Evolutionary conservation across 2,888 invertebrate genomes (phyloP), one percentile per base, ranked within the genome.

Genomic region (Tromatobia lineatoria): DNA sequence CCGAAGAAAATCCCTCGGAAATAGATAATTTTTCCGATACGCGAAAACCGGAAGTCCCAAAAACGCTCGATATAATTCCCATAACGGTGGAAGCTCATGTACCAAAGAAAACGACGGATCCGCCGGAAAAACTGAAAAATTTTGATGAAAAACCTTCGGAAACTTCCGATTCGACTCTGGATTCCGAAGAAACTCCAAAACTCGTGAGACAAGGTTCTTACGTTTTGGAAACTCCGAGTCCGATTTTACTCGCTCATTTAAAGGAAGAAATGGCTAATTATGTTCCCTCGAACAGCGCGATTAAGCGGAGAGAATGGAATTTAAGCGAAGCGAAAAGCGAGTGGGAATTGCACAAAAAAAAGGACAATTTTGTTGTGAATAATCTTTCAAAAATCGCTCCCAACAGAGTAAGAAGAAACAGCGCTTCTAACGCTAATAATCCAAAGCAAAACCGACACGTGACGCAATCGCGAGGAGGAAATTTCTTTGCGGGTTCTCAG

Each of bases 131-230:
- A 83, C 70, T 45, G 42, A 15, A 0, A 54, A 42, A 4, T n/a
- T 15, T 18, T 10, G 38, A 38, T 2, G 61, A 59, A 25, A 25
- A 59, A 29, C 20, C 57, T 8, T 11, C 54, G 54, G 23, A 90
- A 82, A 88, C 29, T 2, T 29, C 4, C 29, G 88, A 91, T 93
- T 38, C 94, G 91, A 92, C 78, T 88, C 91, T 94, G 11, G 94
- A 95, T 91, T 94, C 94, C 91, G 93, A 94, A 88, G 88, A 83
- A 4, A 87, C 88, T 20, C 93, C 94, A 6, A 93, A 94, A 87
- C 92, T 97, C 77, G 94, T 96, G 13, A 95, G 97, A 71, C 97
- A 97, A 90, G 96, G 96, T 84, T 98, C 98, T 0, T 98, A 98
- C 90, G 96, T 97, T 0, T 93, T 98, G 66, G 96, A 97, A 0